Base-by-base conservation (phyloP, 2,797 vertebrate species). In the Muscicapa comitata region DNA sequence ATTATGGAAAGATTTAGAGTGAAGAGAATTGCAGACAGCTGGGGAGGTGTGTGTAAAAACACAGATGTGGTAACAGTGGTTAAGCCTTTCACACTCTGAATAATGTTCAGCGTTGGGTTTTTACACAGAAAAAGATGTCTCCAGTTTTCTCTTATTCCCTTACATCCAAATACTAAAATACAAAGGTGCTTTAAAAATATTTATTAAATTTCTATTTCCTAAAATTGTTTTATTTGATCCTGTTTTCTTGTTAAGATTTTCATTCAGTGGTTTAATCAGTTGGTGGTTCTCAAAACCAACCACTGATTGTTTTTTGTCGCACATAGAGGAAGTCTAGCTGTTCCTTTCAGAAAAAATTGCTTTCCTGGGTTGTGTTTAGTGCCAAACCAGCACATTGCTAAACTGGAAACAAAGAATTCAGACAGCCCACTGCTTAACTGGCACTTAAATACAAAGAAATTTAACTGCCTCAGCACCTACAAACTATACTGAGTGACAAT, bases 131-230 rank as follows among this genome's bases (percentile, higher is more conserved):
- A 74, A 7, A 57, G 9, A 16, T 37, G 3, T 8, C 10, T 80
- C 7, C 3, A 0, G 4, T 40, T 61, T 5, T 7, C 5, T 73
- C 16, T 76, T 83, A 8, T 5, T 31, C 7, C 3, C 4, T 82
- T 78, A 10, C 13, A 29, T 47, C 5, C 33, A 86, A 51, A 14
- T 24, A 5, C 3, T 43, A 59, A 62, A 85, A 15, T 26, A 53
- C 9, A 75, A 37, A 43, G 2, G 2, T 29, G 5, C 13, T 67
- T 51, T 37, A 20, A 73, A 79, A 73, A 17, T 55, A 62, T 80
- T 47, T 66, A 10, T 25, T 62, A 2, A 62, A n/a, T 57, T 40
- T 35, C 12, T 78, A 55, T 45, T 35, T 7, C 31, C 15, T 57
- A 23, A 80, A 86, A 40, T 59, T 73, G 4, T 47, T 80, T 74